Evolutionary conservation across 2,113 vertebrate genomes (phyloP).

Genomic region (Passer domesticus): DNA sequence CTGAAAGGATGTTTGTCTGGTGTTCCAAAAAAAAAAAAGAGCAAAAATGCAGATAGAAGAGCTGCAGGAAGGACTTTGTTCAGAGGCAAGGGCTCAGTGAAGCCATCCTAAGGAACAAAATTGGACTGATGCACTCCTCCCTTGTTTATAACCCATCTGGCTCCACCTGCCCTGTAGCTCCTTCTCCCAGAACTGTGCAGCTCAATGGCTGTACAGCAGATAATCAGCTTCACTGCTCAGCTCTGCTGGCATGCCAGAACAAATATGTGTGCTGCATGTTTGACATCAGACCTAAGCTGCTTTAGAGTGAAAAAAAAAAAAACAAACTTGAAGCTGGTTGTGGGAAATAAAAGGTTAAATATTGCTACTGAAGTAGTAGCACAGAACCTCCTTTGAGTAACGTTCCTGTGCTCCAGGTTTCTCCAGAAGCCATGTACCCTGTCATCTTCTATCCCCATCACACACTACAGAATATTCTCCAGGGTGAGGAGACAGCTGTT

Average conservation of each 20-base stretch:
- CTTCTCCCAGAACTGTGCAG: neutral
- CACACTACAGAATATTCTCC: neutral
- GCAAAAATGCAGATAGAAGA: too few relatives aligned
- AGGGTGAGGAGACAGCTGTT: slow-evolving; percentile 17
- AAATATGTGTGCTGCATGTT: neutral
- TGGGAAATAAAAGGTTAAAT: neutral
- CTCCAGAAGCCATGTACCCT: neutral
- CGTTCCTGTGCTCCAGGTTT: neutral
- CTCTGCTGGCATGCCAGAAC: neutral
- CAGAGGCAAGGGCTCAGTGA: too few relatives aligned
- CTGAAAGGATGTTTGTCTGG: neutral
- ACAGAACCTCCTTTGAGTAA: neutral
- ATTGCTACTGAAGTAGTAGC: neutral
- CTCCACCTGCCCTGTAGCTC: neutral
- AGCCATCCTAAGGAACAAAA: neutral
- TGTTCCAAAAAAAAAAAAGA: too few relatives aligned
- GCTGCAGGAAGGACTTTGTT: too few relatives aligned
- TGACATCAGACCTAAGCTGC: neutral
- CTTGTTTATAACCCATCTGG: neutral
- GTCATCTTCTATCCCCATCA: slow-evolving; percentile 18
- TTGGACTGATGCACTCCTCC: neutral
- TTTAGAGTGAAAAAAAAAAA: neutral
- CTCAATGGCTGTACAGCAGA: neutral
- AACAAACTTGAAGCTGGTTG: neutral
- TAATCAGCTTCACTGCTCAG: neutral